phyloP scores from a whole-genome alignment of 2,888 invertebrate genomes.

The Brenthis daphne region DNA sequence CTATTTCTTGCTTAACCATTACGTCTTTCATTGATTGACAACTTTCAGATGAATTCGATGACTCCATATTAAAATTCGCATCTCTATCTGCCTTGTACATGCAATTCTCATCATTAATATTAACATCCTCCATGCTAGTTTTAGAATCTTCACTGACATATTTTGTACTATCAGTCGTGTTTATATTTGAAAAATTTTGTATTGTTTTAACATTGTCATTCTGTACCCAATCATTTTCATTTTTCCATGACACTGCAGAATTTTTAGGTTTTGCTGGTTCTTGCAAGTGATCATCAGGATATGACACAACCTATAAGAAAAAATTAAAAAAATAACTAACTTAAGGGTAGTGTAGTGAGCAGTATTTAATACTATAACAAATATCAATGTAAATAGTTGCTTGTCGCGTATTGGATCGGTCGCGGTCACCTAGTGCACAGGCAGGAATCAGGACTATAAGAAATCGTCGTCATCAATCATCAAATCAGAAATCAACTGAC shows the following conservation, averaged over 20 bases:
- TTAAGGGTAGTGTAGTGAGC: neutral
- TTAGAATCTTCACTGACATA: conserved; percentile 76
- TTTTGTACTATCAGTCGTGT: conserved; percentile 60
- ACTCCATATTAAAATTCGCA: conserved; percentile 77
- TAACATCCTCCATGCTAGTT: conserved; percentile 75
- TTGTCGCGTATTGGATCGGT: no score
- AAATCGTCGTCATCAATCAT: no score
- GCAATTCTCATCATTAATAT: conserved; percentile 74
- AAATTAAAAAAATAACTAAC: neutral
- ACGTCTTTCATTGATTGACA: conserved; percentile 75
- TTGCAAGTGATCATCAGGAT: conserved; percentile 72
- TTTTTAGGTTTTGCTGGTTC: conserved; percentile 76
- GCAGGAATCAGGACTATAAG: no score
- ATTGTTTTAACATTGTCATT: conserved; percentile 68
- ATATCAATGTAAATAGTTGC: no score
- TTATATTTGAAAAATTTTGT: conserved; percentile 65
- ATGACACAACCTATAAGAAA: conserved; percentile 66
- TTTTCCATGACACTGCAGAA: conserved; percentile 74
- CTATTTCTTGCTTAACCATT: conserved; percentile 63
- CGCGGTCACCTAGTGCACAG: no score
- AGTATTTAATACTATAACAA: no score
- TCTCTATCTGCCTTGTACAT: conserved; percentile 76
- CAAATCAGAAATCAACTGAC: no score
- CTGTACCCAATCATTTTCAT: conserved; percentile 66
- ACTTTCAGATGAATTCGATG: conserved; percentile 76